Base-by-base conservation (phyloP, 2,888 invertebrate species). In the Eupithecia tripunctaria region DNA sequence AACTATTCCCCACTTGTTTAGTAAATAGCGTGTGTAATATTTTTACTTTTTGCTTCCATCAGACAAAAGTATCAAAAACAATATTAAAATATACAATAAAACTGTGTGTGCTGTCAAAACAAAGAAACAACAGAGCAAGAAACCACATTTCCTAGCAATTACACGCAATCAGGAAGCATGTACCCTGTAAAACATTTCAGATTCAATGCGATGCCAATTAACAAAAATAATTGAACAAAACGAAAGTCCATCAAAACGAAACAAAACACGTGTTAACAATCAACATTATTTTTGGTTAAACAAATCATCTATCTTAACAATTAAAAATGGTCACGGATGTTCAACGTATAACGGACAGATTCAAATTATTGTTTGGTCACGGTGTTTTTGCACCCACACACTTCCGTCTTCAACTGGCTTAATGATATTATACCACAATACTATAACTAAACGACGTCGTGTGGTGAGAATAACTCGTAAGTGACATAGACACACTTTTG, bases 301-400 rank as follows among this genome's bases (percentile, higher is more conserved):
- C 91, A 91, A 91, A 92, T 90, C 89, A 89, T 86, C 84, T 84
- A 80, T 86, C 86, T 85, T 84, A 88, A 88, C 92, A 92, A 93
- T 93, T 92, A 92, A 89, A 87, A 79, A 77, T 86, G 84, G 91
- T 90, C 92, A 92, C 88, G 92, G 90, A 84, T 82, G 89, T 92
- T 89, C 76, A 75, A 71, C 74, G 71, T 74, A 76, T 78, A 80
- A 80, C 82, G 87, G 90, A 89, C 88, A 87, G 88, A 89, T 85
- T 92, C 91, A 89, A 93, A 94, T 94, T 94, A 94, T 92, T 93
- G 89, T 93, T 94, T 94, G 84, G 94, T 85, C 90, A 91, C 92
- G 94, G 93, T 91, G 91, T 87, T 94, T 93, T 93, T 85, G 94
- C 94, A 91, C 94, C 94, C 94, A 94, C 94, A 92, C 94, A 91